Conservation (phyloP, 2,797 vertebrate species). For the Phataginus tricuspis region DNA sequence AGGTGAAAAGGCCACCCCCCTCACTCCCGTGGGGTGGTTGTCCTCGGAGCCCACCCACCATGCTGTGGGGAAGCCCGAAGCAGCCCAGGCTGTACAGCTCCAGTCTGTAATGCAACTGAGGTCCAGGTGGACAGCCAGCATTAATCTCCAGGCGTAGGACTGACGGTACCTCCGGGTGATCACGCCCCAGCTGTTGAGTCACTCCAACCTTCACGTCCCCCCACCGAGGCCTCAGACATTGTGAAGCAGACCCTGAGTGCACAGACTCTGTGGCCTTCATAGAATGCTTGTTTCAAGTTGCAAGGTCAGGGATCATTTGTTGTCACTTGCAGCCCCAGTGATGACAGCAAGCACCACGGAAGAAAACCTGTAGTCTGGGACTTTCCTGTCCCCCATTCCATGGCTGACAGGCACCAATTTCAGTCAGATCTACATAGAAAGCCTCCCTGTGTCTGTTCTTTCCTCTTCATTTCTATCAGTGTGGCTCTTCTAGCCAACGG, state of each 20-base stretch:
- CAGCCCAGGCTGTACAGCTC: background rate
- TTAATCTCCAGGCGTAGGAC: background rate
- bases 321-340: background rate
- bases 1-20: background rate
- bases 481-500: background rate
- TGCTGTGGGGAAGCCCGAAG: background rate
- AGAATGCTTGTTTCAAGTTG: background rate
- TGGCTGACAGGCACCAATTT: background rate
- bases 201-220: background rate
- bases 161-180: background rate
- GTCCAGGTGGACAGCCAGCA: background rate
- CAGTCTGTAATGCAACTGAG: background rate
- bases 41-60: background rate
- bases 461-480: background rate
- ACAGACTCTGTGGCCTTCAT: background rate
- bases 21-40: background rate
- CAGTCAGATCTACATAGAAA: background rate
- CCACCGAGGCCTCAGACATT: background rate
- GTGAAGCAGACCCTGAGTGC: background rate
- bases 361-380: background rate
- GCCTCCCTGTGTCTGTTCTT: background rate
- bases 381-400: background rate
- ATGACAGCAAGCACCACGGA: background rate
- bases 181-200: background rate
- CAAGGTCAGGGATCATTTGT: background rate